Evolutionary conservation across 2,888 invertebrate species (phyloP).

Genomic region (Notocelia uddmanniana): DNA sequence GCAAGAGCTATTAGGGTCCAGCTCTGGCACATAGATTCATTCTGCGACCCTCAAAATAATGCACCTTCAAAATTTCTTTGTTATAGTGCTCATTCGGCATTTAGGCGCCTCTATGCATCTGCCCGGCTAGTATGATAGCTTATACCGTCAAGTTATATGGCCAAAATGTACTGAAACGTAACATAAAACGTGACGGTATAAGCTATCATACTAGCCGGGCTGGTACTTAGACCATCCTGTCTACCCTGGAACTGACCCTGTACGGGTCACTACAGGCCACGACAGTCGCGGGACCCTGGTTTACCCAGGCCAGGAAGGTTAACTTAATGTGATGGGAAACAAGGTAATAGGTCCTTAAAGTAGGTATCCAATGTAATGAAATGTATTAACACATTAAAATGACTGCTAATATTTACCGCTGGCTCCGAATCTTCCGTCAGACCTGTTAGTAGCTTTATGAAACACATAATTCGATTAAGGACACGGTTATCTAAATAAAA

Average conservation of each 20-base stretch:
- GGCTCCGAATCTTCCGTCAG: constrained; percentile 76
- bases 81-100: no score
- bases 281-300: not conserved
- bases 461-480: constrained; percentile 51
- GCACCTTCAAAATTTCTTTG: no score
- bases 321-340: not conserved
- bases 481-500: not conserved
- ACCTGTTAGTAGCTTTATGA: constrained; percentile 75
- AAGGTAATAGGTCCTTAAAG: not conserved
- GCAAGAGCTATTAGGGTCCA: no score
- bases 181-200: no score
- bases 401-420: constrained; percentile 65
- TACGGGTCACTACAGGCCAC: not conserved
- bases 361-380: not conserved
- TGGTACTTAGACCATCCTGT: no score
- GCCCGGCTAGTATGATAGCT: no score
- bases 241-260: no score
- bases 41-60: no score
- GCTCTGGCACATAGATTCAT: no score
- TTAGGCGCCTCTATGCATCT: no score
- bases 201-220: not conserved
- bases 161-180: no score
- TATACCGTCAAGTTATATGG: no score
- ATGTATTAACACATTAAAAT: not conserved
- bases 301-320: not conserved